phyloP scores from a whole-genome alignment of 2,888 invertebrate species.

The Pristionchus exspectatus region DNA sequence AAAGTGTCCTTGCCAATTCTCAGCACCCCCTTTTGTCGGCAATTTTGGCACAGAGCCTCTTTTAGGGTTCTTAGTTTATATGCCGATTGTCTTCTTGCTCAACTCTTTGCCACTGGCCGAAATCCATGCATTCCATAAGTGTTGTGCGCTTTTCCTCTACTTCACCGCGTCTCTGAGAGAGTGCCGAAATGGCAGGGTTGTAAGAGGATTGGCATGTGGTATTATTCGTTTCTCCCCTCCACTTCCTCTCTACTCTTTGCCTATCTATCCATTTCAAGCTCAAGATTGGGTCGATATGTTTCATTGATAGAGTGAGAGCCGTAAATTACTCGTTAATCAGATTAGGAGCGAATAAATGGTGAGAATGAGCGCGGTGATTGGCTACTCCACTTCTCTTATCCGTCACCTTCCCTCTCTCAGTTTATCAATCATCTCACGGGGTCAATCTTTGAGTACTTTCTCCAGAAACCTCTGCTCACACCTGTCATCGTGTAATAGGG shows the following conservation, averaged over 20 bases:
- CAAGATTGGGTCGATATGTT: slow-evolving; percentile 34
- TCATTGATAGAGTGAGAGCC: slow-evolving; percentile 23
- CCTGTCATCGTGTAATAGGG: slow-evolving; percentile 45
- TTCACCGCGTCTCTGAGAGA: neutral
- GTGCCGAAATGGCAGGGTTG: slow-evolving; percentile 12
- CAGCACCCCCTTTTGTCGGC: neutral
- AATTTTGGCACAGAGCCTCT: neutral
- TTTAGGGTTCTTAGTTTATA: neutral
- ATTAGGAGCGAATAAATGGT: neutral
- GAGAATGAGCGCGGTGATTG: neutral
- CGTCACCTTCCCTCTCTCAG: neutral
- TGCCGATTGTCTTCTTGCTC: neutral
- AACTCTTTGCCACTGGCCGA: neutral
- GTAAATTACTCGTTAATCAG: neutral
- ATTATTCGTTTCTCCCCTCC: neutral
- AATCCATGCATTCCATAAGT: slow-evolving; percentile 26
- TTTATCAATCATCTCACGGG: neutral
- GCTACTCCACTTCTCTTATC: slow-evolving; percentile 38
- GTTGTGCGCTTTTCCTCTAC: slow-evolving; percentile 29
- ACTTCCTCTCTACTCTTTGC: neutral
- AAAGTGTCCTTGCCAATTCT: slow-evolving; percentile 29
- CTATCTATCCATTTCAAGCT: neutral
- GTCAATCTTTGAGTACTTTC: neutral
- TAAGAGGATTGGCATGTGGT: slow-evolving; percentile 31
- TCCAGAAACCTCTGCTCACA: neutral